phyloP scores from a whole-genome alignment of 2,113 vertebrate genomes.

The Eira barbara region DNA sequence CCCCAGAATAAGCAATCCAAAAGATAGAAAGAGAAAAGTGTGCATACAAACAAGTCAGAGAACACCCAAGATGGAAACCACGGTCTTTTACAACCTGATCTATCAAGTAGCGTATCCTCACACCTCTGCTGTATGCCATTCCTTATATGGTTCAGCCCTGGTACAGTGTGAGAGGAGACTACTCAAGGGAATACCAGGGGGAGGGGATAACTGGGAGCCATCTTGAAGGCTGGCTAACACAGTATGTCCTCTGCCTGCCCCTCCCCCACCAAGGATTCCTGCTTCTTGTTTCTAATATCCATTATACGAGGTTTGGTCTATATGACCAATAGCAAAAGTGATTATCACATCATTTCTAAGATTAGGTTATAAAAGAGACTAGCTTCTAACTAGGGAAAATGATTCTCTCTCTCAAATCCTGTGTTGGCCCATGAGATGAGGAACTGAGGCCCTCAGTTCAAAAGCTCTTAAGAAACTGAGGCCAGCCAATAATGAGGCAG shows the following conservation, averaged over 20 bases:
- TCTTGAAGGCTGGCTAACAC: neutral
- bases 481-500: neutral
- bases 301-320: neutral
- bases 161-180: neutral
- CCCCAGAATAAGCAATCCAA: neutral
- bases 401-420: neutral
- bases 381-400: neutral
- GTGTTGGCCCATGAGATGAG: neutral
- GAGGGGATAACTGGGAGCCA: neutral
- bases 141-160: neutral
- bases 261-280: neutral
- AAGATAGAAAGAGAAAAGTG: neutral
- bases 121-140: neutral
- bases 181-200: neutral
- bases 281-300: neutral
- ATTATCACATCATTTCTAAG: neutral
- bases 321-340: neutral
- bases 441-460: neutral
- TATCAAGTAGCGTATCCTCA: neutral
- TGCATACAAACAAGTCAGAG: neutral
- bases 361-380: neutral
- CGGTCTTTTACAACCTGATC: neutral
- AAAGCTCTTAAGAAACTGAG: neutral
- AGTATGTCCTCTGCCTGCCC: neutral
- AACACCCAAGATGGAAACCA: neutral